These are phyloP conservation scores for Catagonus wagneri DNA, from an alignment of 2,113 vertebrate genomes.

Conservation along the genomic window DNA sequence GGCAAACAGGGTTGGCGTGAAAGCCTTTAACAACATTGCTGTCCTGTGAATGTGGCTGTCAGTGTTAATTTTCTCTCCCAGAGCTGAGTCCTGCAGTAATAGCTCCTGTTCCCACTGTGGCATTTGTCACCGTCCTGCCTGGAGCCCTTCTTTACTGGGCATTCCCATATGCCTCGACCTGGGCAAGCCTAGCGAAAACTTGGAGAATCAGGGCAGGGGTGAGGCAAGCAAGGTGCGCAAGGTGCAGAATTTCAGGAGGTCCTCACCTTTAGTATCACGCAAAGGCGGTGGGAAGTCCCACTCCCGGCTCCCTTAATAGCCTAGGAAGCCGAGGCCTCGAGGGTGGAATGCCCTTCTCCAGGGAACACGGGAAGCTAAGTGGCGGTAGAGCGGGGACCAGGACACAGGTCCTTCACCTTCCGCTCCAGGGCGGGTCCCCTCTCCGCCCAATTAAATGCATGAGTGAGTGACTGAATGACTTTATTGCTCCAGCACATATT, in stretches of 20 bases:
- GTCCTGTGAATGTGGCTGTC: neutral
- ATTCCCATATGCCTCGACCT: neutral
- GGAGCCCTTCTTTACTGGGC: neutral
- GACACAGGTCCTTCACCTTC: neutral
- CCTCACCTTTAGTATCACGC: accelerated
- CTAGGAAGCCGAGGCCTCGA: neutral
- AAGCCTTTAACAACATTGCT: neutral
- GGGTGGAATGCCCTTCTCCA: neutral
- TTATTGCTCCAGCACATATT: neutral
- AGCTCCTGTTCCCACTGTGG: neutral
- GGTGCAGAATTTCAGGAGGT: neutral
- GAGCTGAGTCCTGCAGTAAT: neutral
- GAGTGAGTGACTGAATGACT: neutral
- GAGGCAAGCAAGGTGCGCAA: neutral
- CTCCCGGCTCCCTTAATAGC: neutral
- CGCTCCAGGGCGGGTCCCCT: neutral
- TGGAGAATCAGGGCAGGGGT: accelerated
- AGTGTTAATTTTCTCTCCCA: neutral
- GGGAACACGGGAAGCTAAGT: neutral
- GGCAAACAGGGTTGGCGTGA: neutral
- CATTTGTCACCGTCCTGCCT: neutral
- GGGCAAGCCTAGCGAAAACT: neutral
- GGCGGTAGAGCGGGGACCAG: neutral
- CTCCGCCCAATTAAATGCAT: neutral
- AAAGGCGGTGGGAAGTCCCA: neutral